A percentile compares a stretch with the other conserved stretches of the same genome.
Conservation (phyloP, 2,797 vertebrate genomes). For the Atherinosoma microstoma region DNA sequence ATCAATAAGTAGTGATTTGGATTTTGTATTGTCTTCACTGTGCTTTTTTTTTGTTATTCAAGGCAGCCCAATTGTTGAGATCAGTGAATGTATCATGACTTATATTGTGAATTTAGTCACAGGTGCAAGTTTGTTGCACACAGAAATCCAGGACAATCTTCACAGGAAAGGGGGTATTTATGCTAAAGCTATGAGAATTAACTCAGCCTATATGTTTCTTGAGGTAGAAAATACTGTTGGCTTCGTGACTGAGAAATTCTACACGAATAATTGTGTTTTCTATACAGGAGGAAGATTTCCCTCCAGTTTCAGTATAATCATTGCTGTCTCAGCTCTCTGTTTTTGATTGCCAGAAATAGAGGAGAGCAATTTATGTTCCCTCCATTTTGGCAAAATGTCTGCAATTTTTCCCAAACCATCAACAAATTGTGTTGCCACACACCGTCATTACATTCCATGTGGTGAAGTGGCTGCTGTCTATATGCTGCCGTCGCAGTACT, state of each 20-base stretch:
- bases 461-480: not conserved
- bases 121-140: not conserved
- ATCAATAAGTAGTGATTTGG: slow-evolving; percentile 7
- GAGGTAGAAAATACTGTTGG: not conserved
- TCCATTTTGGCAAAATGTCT: not conserved
- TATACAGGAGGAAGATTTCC: slow-evolving; percentile 3
- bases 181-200: not conserved
- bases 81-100: not conserved
- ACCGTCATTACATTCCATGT: slow-evolving; percentile 7
- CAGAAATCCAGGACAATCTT: not conserved
- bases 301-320: slow-evolving; percentile 4
- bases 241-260: not conserved
- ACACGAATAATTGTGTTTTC: not conserved
- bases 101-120: not conserved
- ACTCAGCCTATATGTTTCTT: not conserved
- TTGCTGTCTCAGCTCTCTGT: slow-evolving; percentile 8
- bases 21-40: not conserved
- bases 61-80: not conserved
- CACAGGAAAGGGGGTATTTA: not conserved
- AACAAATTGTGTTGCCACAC: slow-evolving; percentile 2
- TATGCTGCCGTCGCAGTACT: not conserved
- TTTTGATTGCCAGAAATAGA: slow-evolving; percentile 20
- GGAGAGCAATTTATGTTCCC: slow-evolving; percentile 9
- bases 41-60: not conserved
- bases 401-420: slow-evolving; percentile 9